Conservation (phyloP, 2,113 vertebrate species). For the Crotalus tigris region DNA sequence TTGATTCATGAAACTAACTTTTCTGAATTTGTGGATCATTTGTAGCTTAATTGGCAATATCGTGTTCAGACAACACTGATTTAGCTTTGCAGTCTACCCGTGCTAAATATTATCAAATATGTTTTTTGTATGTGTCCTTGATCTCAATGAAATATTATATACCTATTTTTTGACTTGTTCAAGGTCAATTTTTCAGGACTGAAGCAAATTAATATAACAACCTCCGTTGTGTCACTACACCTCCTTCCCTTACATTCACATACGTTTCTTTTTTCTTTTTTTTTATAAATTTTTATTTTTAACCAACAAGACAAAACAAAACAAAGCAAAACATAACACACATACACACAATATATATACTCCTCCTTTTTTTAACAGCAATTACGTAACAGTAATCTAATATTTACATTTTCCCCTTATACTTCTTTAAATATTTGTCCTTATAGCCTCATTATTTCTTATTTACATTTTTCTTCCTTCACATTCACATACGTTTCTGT, state of each 20-base stretch:
- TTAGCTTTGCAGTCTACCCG: not conserved
- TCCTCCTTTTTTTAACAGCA: too few species aligned
- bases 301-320: too few species aligned
- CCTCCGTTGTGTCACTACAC: not conserved
- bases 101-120: not conserved
- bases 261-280: not conserved
- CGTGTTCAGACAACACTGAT: not conserved
- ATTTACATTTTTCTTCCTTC: not conserved
- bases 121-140: conserved; percentile 11
- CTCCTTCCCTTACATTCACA: not conserved
- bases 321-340: too few species aligned
- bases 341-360: too few species aligned
- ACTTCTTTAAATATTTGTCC: too few species aligned
- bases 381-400: too few species aligned
- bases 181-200: conserved; percentile 34
- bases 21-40: not conserved
- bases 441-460: too few species aligned
- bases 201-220: not conserved
- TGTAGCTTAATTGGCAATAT: not conserved
- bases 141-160: conserved; percentile 7
- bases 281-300: too few species aligned
- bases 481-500: not conserved
- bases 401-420: too few species aligned
- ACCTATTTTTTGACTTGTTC: conserved; percentile 35
- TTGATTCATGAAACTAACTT: not conserved